Conservation (phyloP, 2,888 invertebrate genomes). For the Hydraecia micacea region DNA sequence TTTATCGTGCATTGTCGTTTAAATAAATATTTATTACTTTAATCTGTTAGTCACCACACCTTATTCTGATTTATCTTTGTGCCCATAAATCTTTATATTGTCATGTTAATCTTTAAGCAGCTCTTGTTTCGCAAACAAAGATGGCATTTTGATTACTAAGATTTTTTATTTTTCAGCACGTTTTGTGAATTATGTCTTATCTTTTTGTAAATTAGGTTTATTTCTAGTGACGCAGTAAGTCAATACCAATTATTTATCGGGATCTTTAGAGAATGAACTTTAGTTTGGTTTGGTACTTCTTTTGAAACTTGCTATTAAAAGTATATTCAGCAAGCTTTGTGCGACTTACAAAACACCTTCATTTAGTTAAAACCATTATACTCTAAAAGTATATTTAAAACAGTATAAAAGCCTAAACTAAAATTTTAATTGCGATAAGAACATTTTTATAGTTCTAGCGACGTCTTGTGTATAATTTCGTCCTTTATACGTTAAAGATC, state of each 20-base stretch:
- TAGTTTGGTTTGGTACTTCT: neutral
- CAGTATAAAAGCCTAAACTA: neutral
- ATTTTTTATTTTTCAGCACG: conserved; percentile 25
- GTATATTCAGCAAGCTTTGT: neutral
- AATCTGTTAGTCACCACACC: conserved; percentile 64
- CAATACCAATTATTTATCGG: neutral
- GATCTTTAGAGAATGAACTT: neutral
- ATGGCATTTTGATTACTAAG: conserved; percentile 17
- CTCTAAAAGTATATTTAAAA: neutral
- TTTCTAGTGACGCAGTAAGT: neutral
- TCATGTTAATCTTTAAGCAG: conserved; percentile 50
- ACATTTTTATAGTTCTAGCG: neutral
- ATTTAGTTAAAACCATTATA: neutral
- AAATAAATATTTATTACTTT: conserved; percentile 67
- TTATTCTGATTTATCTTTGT: conserved; percentile 58
- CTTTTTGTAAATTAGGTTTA: neutral
- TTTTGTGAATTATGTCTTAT: neutral
- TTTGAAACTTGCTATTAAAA: neutral
- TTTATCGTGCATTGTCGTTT: conserved; percentile 61
- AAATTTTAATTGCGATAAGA: conserved; percentile 9
- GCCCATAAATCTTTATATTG: conserved; percentile 49
- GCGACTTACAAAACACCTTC: neutral
- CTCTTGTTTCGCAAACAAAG: conserved; percentile 33
- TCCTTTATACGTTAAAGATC: conserved; percentile 32
- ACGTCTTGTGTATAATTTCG: conserved; percentile 13